Conservation (phyloP, 2,888 invertebrate genomes). For the Alentia gelatinosa region DNA sequence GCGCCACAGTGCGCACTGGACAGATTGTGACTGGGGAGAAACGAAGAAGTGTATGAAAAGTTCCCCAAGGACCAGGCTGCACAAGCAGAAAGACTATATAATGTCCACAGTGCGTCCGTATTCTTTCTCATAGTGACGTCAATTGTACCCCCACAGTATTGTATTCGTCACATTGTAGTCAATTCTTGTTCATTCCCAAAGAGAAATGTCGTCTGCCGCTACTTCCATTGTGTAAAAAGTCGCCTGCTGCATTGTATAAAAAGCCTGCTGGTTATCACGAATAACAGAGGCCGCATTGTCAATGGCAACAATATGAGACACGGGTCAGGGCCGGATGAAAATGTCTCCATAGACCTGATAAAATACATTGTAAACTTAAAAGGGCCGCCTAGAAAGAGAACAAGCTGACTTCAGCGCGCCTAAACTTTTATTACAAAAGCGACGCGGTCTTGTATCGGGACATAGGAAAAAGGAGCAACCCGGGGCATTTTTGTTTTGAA, state of each 20-base stretch:
- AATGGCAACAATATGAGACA: not conserved
- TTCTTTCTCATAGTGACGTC: not conserved
- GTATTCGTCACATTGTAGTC: not conserved
- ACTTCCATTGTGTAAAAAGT: not conserved
- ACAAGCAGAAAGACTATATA: not conserved
- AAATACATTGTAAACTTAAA: not conserved
- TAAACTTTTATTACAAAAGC: constrained; percentile 1
- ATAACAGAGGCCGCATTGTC: not conserved
- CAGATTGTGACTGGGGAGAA: too few species aligned
- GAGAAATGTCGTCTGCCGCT: not conserved
- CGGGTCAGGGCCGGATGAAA: not conserved
- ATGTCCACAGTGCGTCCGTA: not conserved
- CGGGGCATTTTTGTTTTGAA: not conserved
- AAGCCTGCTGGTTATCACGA: not conserved
- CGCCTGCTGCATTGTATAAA: not conserved
- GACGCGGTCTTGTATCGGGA: not conserved
- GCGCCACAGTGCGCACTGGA: too few species aligned
- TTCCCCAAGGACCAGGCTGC: not conserved
- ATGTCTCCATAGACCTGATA: not conserved
- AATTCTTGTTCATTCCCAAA: not conserved
- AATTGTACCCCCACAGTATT: not conserved
- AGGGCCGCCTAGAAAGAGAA: not conserved
- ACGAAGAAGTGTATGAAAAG: not conserved
- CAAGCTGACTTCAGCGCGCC: not conserved
- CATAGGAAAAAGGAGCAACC: not conserved